Conservation (phyloP, 1,140 invertebrate genomes). For the Bombus breviceps region DNA sequence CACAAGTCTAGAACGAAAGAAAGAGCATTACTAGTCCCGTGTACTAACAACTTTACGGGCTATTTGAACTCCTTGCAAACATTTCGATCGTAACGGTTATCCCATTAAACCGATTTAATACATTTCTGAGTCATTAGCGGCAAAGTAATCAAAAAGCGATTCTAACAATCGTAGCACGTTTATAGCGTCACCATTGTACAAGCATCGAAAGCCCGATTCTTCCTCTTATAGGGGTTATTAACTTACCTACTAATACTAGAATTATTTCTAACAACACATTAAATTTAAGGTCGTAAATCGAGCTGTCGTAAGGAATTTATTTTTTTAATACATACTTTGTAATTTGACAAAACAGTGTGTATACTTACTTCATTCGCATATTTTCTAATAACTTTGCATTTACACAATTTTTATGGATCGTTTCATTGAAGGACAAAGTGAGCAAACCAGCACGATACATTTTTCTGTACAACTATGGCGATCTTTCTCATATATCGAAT, state of each 20-base stretch:
- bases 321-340: no score
- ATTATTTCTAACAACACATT: not conserved
- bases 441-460: no score
- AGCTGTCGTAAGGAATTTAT: no score
- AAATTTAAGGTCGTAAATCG: not conserved
- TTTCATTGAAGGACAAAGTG: no score
- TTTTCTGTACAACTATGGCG: no score
- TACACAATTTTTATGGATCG: no score
- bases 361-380: no score
- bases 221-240: not conserved
- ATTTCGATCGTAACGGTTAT: not conserved
- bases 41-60: not conserved
- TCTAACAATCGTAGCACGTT: not conserved
- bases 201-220: not conserved
- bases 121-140: constrained; percentile 1
- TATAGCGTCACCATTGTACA: not conserved
- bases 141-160: constrained; percentile 16
- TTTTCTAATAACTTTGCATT: no score
- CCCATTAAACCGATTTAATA: not conserved
- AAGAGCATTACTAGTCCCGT: not conserved
- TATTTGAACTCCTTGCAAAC: not conserved
- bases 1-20: not conserved
- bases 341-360: no score
- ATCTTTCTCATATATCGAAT: no score
- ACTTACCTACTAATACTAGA: not conserved